Base-by-base conservation (phyloP, 2,797 vertebrate genomes). In the Melanotaenia nigrans region DNA sequence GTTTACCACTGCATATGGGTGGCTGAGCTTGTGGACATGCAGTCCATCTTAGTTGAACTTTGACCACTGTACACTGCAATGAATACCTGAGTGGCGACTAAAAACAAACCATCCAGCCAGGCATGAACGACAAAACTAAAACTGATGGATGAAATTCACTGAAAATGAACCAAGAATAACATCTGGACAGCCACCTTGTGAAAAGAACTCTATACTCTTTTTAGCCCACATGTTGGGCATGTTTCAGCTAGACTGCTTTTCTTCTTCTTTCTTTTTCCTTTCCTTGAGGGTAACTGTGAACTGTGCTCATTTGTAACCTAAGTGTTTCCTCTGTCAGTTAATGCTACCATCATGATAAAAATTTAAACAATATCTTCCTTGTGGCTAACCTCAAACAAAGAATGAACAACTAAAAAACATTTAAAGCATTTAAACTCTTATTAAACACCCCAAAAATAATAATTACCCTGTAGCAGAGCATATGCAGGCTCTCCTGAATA, bases 41-140 rank as follows among this genome's bases (percentile, higher is more conserved):
- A 18, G 55, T 68, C 47, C 40, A 59, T 22, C 49, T 54, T 22
- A 35, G 58, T n/a, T 61, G 58, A 61, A 70, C 58, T 61, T 61
- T 70, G 68, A 51, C 59, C 49, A 32, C 36, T 55, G 25, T 36
- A 5, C 32, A 18, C 47, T 14, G 5, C 22, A 24, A 61, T 12
- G 28, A 61, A 61, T 54, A 60, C 58, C 58, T 61, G 58, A 51
- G 49, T 42, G 59, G 28, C 49, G 32, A 13, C 35, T 24, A 18
- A 20, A 70, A 42, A 61, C 33, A 20, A 69, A 25, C 51, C 25
- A 53, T 30, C 24, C 57, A 69, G 18, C 18, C 24, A 30, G 55
- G 65, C 38, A 45, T 30, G 25, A 42, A 35, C 4, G 51, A 40
- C 55, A 49, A 59, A 59, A 25, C 36, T 61, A 18, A 35, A 18